Base-by-base conservation (phyloP, 2,888 invertebrate species). In the Oxytorus armatus region DNA sequence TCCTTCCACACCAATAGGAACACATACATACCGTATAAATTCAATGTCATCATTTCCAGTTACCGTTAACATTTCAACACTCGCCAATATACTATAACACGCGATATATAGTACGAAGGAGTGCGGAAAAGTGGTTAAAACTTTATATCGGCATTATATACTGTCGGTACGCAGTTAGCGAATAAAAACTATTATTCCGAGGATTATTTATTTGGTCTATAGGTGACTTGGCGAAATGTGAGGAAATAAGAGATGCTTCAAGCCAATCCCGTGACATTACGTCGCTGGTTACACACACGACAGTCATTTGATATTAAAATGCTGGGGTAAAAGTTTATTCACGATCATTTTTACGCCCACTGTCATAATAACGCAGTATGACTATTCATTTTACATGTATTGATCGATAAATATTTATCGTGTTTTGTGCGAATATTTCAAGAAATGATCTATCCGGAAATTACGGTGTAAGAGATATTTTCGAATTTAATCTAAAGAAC, bases 1-100 rank as follows among this genome's bases (percentile, higher is more conserved):
- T 36, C 59, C 18, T 49, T 59, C 36, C 25, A 25, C 59, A 70
- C 55, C 42, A 16, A 47, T 63, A 18, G 63, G n/a, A 29, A 16
- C 53, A n/a, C 8, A 3, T 10, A 23, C 39, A 16, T 33, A 29
- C 10, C 2, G 42, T 29, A 44, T 18, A n/a, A 29, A 11, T 18
- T 16, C 25, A 55, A 36, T 44, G 18, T 44, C 55, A 42, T 42
- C 29, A 25, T 55, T 42, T 55, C 3, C 10, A 14, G 53, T 53
- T 16, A 25, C 39, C 23, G 53, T 68, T 23, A 53, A 53, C 23
- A 23, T 68, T 25, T 55, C 42, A 39, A 23, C 21, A 4, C 51
- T 21, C 66, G 47, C 23, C 11, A 11, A 36, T 4, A 36, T 36
- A 36, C 36, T 11, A 25, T 61, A 61, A 3, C 23, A 0, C 10